These are phyloP conservation scores for Solenopsis invicta DNA, from an alignment of 1,140 invertebrate genomes.

Conservation along the genomic window DNA sequence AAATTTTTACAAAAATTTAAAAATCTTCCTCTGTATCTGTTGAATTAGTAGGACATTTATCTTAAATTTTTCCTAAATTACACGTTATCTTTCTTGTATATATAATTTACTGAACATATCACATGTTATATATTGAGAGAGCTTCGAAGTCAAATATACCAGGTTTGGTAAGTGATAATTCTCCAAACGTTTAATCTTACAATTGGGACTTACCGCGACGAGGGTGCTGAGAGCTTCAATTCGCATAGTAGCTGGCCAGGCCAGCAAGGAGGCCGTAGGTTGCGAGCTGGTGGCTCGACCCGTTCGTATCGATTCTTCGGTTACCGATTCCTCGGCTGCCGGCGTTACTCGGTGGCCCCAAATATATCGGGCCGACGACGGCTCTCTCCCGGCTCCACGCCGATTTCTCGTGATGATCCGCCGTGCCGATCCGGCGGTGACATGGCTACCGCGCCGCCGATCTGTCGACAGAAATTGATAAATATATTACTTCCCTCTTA, in stretches of 20 bases:
- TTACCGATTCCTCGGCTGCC: slow-evolving; percentile 41
- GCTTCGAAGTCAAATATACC: not conserved
- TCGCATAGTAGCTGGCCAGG: slow-evolving; percentile 87
- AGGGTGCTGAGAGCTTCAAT: slow-evolving; percentile 86
- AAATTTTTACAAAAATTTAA: too few relatives aligned
- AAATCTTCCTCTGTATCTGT: too few relatives aligned
- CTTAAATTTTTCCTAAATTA: not conserved
- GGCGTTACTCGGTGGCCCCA: slow-evolving; percentile 59
- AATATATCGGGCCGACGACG: slow-evolving; percentile 67
- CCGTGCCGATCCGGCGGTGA: slow-evolving; percentile 74
- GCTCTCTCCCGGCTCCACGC: slow-evolving; percentile 78
- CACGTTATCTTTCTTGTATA: not conserved
- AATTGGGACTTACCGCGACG: slow-evolving; percentile 83
- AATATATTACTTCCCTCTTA: slow-evolving; percentile 10
- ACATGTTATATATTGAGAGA: too few relatives aligned
- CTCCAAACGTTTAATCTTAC: not conserved
- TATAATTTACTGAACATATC: not conserved
- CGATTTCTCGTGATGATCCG: slow-evolving; percentile 76
- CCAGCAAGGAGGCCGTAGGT: slow-evolving; percentile 85
- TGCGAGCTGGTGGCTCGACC: slow-evolving; percentile 81
- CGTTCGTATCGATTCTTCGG: slow-evolving; percentile 78
- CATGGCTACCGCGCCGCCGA: slow-evolving; percentile 75
- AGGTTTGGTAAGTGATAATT: not conserved
- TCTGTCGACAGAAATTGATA: slow-evolving; percentile 55
- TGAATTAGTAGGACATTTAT: too few relatives aligned